phyloP scores from a whole-genome alignment of 2,113 vertebrate species.

The Bos taurus region ARS-UCD2.0 NC_037338.1:87811501-87812000 shows the following conservation, averaged over 20 bases:
- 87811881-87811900: not conserved
- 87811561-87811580: not conserved
- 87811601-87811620: not conserved
- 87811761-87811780: not conserved
- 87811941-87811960: not conserved
- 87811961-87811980: not conserved
- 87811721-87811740: not conserved
- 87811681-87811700: fast-evolving
- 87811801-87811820: not conserved
- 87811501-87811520: not conserved
- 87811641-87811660: fast-evolving
- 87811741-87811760: not conserved
- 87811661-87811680: fast-evolving
- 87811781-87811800: not conserved
- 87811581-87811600: not conserved
- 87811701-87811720: not conserved
- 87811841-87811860: not conserved
- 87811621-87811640: not conserved
- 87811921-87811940: not conserved
- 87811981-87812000: not conserved
- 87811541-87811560: not conserved
- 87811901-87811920: not conserved
- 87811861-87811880: not conserved
- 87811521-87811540: not conserved
- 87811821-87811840: not conserved